These are phyloP conservation scores for Macropodus opercularis DNA, from an alignment of 2,797 vertebrate genomes.

Conservation along the genomic window DNA sequence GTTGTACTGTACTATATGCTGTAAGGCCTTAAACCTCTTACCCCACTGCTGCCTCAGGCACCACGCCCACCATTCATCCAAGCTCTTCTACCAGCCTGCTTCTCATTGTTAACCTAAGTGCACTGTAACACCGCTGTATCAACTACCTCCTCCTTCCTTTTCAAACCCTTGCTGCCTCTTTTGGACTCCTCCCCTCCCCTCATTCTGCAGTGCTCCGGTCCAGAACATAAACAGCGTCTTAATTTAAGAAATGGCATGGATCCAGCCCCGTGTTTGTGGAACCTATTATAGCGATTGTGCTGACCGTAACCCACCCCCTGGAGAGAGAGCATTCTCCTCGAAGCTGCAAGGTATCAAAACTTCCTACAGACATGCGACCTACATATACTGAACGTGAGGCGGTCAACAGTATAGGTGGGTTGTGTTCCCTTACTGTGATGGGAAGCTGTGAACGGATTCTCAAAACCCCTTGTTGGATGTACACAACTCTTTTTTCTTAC, in stretches of 20 bases:
- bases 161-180: background rate
- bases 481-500: too few species aligned
- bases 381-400: slow-evolving; percentile 9
- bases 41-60: background rate
- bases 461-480: too few species aligned
- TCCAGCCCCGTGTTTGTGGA: slow-evolving; percentile 57
- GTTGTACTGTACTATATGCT: background rate
- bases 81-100: background rate
- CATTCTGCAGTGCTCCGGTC: slow-evolving; percentile 23
- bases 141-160: slow-evolving; percentile 1
- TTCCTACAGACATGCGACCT: slow-evolving; percentile 3
- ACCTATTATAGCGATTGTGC: slow-evolving; percentile 47
- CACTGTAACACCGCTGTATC: slow-evolving; percentile 9
- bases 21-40: too few species aligned
- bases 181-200: slow-evolving; percentile 8
- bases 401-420: background rate
- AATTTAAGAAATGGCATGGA: slow-evolving; percentile 60
- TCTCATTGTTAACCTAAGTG: slow-evolving; percentile 17
- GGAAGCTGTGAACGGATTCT: background rate
- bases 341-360: slow-evolving; percentile 39
- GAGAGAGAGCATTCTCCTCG: slow-evolving; percentile 31
- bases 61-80: slow-evolving; percentile 10
- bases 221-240: slow-evolving; percentile 65
- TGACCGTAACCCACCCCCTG: slow-evolving; percentile 44
- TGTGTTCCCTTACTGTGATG: background rate